A percentile compares a stretch with the other conserved stretches of the same genome.
These are phyloP conservation scores for Porphyrio hochstetteri DNA, from an alignment of 2,113 vertebrate genomes.

Conservation along the genomic window DNA sequence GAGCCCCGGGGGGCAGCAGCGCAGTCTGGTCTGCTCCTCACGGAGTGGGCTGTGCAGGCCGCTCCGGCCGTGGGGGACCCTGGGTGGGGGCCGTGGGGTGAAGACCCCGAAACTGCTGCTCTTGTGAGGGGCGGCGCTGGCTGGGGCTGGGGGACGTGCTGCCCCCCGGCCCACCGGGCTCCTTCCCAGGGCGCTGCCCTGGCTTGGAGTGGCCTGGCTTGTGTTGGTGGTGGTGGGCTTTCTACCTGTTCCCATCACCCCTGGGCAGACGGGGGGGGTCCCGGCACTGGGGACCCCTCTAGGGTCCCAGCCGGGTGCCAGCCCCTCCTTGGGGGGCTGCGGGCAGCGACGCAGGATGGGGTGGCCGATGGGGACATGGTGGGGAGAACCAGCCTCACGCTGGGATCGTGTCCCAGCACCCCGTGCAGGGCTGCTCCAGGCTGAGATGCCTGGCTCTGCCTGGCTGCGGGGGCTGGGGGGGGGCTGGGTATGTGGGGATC, in stretches of 20 bases:
- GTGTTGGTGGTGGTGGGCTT: neutral
- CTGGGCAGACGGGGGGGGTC: neutral
- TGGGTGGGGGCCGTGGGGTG: neutral
- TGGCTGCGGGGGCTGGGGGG: fast-evolving
- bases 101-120: neutral
- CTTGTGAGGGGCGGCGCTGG: too few relatives aligned
- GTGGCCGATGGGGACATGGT: fast-evolving
- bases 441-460: neutral
- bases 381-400: fast-evolving
- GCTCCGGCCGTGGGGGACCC: neutral
- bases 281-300: neutral
- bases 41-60: neutral
- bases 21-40: neutral
- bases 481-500: neutral
- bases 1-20: too few relatives aligned
- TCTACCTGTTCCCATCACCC: fast-evolving
- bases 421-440: fast-evolving
- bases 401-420: fast-evolving
- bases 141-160: neutral
- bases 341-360: neutral
- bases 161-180: neutral
- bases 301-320: neutral
- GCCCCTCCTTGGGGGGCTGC: neutral
- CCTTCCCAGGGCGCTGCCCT: too few relatives aligned
- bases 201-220: neutral